Base-by-base conservation (phyloP, 2,797 vertebrate genomes). In the Siniperca undulata region DNA sequence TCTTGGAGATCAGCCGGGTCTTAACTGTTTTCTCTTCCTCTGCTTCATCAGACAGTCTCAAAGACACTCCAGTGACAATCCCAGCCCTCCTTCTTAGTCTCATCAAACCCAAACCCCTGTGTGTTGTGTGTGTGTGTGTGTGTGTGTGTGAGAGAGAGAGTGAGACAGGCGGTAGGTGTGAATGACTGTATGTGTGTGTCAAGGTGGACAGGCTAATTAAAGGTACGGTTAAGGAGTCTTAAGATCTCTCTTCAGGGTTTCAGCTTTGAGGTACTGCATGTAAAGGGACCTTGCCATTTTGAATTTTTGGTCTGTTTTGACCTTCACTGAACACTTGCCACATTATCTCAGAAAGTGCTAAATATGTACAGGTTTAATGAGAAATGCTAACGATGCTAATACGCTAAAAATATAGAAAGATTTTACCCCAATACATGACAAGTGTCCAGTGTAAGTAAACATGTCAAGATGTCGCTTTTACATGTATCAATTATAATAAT, bases 31-130 rank as follows among this genome's bases (percentile, higher is more conserved):
- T 36, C 74, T 74, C 68, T 75, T 69, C 61, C 76, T 75, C 78
- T 61, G 67, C 86, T 83, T 88, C 74, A 86, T 82, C 87, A 83
- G 73, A 84, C 70, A 71, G 78, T 60, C 81, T 88, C 72, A 77
- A 65, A 78, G 72, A 94, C 85, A 90, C 90, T 92, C 90, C 84
- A 80, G 90, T 91, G 95, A 95, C 94, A 95, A 94, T 95, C 93
- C 93, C 91, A 84, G 65, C 59, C 72, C 87, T 86, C 86, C 69
- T 70, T 0, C 84, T 76, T 58, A 56, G 70, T 81, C 87, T 77
- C 66, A n/a, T 59, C 68, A 65, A 78, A 86, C 76, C 55, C 46
- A 55, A 62, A 68, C 73, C 65, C 65, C 60, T 77, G 74, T 82
- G 66, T 80, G 70, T 64, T 78, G 55, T 65, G 80, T 65, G 44